Percentiles rank a stretch among this genome's conserved stretches.
These are phyloP conservation scores for Acanthopleura granulata DNA, from an alignment of 2,888 invertebrate species.

Conservation along the genomic window DNA sequence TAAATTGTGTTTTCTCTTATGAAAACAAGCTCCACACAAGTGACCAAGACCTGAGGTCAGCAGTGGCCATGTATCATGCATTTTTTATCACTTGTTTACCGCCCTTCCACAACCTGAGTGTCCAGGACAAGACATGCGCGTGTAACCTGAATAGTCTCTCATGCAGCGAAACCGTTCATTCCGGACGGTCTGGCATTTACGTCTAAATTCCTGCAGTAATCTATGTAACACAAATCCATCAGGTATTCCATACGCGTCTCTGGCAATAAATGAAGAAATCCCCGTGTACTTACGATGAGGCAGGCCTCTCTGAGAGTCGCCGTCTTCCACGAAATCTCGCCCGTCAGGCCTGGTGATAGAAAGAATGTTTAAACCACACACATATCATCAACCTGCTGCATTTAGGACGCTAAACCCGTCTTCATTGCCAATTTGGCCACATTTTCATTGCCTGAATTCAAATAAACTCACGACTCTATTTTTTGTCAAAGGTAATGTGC, in stretches of 20 bases:
- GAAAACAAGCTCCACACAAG: no score
- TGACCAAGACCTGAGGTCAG: no score
- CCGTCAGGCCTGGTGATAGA: conserved; percentile 52
- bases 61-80: no score
- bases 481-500: no score
- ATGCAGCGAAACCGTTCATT: no score
- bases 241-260: neutral
- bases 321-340: conserved; percentile 54
- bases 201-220: no score
- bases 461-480: neutral
- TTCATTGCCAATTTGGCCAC: conserved; percentile 1
- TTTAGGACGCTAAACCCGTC: neutral
- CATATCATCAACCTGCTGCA: neutral
- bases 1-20: no score
- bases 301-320: conserved; percentile 48
- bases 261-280: conserved; percentile 3
- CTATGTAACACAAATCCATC: neutral
- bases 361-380: conserved; percentile 1
- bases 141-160: no score
- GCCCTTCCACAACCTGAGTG: no score
- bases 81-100: no score
- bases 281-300: conserved; percentile 55
- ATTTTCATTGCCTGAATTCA: conserved; percentile 2
- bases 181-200: no score
- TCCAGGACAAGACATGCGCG: no score